Evolutionary conservation across 2,888 invertebrate genomes (phyloP).

Genomic region (Parthenolecanium corni): DNA sequence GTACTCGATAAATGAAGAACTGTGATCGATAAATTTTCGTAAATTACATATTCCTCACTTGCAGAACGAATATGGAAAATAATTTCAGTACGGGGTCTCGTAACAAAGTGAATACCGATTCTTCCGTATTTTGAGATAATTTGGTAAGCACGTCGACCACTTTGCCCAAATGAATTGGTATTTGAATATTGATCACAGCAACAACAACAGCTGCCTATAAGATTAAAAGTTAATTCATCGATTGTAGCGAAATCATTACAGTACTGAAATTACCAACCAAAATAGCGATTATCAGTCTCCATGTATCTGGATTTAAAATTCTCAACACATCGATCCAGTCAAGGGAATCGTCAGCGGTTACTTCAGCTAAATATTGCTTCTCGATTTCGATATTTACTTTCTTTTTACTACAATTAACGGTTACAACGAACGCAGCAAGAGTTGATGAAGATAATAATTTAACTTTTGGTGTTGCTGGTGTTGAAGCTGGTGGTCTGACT

Average conservation of each 20-base stretch:
- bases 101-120: background rate
- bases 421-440: no score
- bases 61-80: conserved; percentile 55
- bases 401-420: no score
- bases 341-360: conserved; percentile 45
- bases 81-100: conserved; percentile 41
- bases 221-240: conserved; percentile 14
- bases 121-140: conserved; percentile 37
- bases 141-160: conserved; percentile 66
- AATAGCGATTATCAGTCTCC: conserved; percentile 64
- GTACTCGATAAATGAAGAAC: background rate
- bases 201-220: conserved; percentile 72
- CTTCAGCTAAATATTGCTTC: background rate
- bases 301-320: conserved; percentile 63
- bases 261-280: conserved; percentile 48
- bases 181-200: conserved; percentile 77
- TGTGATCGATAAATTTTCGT: background rate
- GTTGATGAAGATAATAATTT: no score
- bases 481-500: no score
- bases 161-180: conserved; percentile 71
- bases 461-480: no score
- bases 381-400: background rate
- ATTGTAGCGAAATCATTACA: background rate
- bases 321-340: conserved; percentile 64
- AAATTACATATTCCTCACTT: conserved; percentile 45